These are phyloP conservation scores for Nannospalax galili DNA, from an alignment of 2,113 vertebrate genomes.

Conservation along the genomic window DNA sequence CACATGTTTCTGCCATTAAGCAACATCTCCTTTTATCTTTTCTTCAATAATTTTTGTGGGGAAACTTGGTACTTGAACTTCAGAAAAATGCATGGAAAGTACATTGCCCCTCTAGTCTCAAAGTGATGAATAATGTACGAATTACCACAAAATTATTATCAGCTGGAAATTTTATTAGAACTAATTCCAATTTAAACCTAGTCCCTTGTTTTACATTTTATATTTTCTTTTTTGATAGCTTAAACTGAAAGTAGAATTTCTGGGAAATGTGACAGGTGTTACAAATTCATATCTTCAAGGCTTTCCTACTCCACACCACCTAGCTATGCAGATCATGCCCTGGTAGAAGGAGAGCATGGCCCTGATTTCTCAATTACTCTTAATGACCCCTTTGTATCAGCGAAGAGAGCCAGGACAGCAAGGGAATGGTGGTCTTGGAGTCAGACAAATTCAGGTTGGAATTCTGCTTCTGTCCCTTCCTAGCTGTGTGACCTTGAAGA, in stretches of 20 bases:
- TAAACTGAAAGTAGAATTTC: not conserved
- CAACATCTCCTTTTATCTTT: not conserved
- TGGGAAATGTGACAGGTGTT: not conserved
- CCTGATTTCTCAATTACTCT: not conserved
- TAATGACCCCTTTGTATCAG: not conserved
- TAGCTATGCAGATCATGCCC: not conserved
- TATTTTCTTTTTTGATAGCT: slow-evolving; percentile 45
- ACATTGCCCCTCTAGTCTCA: not conserved
- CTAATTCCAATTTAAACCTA: slow-evolving; percentile 31
- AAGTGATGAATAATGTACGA: slow-evolving; percentile 7
- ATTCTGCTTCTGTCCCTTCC: not conserved
- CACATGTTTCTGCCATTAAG: not conserved
- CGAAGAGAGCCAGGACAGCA: not conserved
- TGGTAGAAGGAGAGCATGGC: not conserved
- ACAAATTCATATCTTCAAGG: not conserved
- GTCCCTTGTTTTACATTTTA: not conserved
- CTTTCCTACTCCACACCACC: not conserved
- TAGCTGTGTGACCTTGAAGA: not conserved
- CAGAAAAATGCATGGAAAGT: not conserved
- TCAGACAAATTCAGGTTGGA: not conserved
- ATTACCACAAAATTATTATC: slow-evolving; percentile 41
- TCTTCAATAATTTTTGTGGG: not conserved
- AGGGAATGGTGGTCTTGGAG: not conserved
- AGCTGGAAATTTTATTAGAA: slow-evolving; percentile 15
- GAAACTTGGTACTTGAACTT: slow-evolving; percentile 17